Percentiles rank a stretch among this genome's conserved stretches.
Evolutionary conservation across 2,797 vertebrate genomes (phyloP).

Genomic region (Periophthalmus magnuspinnatus): DNA sequence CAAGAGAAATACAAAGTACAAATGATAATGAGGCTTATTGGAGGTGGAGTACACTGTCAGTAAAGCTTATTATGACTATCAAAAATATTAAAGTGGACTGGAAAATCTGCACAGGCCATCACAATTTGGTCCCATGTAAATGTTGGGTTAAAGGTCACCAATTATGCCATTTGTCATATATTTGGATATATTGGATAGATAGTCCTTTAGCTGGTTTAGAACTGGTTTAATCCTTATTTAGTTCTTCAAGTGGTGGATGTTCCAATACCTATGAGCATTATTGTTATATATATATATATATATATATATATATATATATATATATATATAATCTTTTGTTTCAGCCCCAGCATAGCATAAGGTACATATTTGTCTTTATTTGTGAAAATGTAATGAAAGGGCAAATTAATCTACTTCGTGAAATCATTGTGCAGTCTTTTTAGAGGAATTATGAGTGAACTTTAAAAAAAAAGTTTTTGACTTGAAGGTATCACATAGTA

Average conservation of each 20-base stretch:
- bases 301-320: too few species aligned
- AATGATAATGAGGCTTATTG: constrained; percentile 56
- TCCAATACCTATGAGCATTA: neutral
- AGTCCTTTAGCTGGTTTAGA: neutral
- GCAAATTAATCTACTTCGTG: neutral
- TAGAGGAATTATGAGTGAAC: too few species aligned
- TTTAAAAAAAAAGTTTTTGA: too few species aligned
- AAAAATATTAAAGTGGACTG: constrained; percentile 41
- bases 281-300: neutral
- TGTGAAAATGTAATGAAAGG: neutral
- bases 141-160: constrained; percentile 33
- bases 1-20: constrained; percentile 63
- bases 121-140: constrained; percentile 74
- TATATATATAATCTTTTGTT: too few species aligned
- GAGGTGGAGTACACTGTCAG: constrained; percentile 67
- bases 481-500: neutral
- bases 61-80: constrained; percentile 68
- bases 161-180: neutral
- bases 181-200: neutral
- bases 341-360: neutral
- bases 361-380: neutral
- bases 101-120: constrained; percentile 66
- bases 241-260: neutral
- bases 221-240: neutral
- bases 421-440: neutral